Evolutionary conservation across 2,888 invertebrate genomes (phyloP), one percentile per base, ranked within the genome.

Genomic region (Drosophila atripex): DNA sequence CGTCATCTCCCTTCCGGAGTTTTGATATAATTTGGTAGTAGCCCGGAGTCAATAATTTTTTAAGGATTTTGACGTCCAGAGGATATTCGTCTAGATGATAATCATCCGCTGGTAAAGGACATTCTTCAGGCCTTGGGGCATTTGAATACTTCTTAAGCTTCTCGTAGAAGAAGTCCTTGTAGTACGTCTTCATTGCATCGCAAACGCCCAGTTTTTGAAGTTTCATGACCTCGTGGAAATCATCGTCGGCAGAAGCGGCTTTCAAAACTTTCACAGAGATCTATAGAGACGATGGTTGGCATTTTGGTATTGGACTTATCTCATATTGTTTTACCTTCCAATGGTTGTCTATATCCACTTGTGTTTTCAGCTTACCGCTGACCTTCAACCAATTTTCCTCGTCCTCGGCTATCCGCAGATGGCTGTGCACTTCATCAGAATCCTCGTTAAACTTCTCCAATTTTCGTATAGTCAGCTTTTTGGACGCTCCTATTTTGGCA

Each of bases 61-160:
- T 60, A 0, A 85, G 65, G 38, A 68, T 45, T 9, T 58, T 55
- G 0, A 77, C 64, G 6, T 89, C 77, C 21, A 90, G n/a, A 0
- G 86, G 78, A 72, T 87, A 90, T 30, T 88, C 74, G 2, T 75
- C 78, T 3, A 90, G 28, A 0, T 57, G 30, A 38, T 89, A 90
- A 7, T 75, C 66, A 1, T 77, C 72, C 1, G 77, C 56, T 0
- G 71, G 61, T 14, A 90, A 45, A 0, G 90, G 90, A 50, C 90
- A 90, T 2, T 41, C 73, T 16, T 80, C 75, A 0, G 89, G 90
- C 41, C 82, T 71, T 0, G 90, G 90, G 0, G 89, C 90, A 66
- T 90, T 90, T 0, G 88, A 75, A 54, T 89, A 66, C 0, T 89
- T 65, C 39, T 89, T 89, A 0, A 90, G 47, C 5, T 57, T 69